Evolutionary conservation across 2,888 invertebrate species (phyloP), one percentile per base, ranked within the genome.

Genomic region (Tillus elongatus): DNA sequence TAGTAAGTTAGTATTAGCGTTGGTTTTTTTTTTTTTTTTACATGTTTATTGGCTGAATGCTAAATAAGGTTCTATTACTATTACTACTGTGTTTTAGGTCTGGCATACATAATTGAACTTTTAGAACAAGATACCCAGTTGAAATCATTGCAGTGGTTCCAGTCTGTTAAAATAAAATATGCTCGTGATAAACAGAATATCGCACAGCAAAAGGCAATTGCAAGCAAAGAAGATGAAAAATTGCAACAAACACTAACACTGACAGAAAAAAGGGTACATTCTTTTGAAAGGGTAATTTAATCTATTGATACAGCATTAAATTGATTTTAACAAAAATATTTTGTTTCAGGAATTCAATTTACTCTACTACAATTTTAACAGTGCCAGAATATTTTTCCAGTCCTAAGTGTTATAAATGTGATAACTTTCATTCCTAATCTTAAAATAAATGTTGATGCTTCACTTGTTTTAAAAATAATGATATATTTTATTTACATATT

Each of bases 91-190:
- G 6, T 53, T 54, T 30, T 53, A 77, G 79, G 80, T 37, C 61
- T 86, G 19, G 92, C 96, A 1, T 98, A 93, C 57, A 84, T 97
- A 49, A 72, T 96, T 41, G 89, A 88, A 58, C 70, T 97, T 41
- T 67, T 97, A 30, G 82, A 91, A 61, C 93, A 95, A 66, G 75
- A 74, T 50, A 61, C 64, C 12, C 85, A 88, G 53, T 85, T 96
- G 60, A 91, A 96, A 67, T 80, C 89, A 0, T 70, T 98, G 3
- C 91, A 93, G 61, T 98, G 97, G 97, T 95, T 95, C 60, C 79
- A 87, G 50, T 85, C 91, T 2, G 82, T 92, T 6, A 74, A 77
- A 58, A 75, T 77, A 33, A 83, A 88, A 56, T 80, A 86, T 48
- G 64, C 61, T 3, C 66, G 68, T 14, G 87, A 90, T 57, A 73